Percentiles rank a stretch among this genome's conserved stretches.
Evolutionary conservation across 1,140 invertebrate species (phyloP).

Genomic region (Lysiphlebus fabarum): DNA sequence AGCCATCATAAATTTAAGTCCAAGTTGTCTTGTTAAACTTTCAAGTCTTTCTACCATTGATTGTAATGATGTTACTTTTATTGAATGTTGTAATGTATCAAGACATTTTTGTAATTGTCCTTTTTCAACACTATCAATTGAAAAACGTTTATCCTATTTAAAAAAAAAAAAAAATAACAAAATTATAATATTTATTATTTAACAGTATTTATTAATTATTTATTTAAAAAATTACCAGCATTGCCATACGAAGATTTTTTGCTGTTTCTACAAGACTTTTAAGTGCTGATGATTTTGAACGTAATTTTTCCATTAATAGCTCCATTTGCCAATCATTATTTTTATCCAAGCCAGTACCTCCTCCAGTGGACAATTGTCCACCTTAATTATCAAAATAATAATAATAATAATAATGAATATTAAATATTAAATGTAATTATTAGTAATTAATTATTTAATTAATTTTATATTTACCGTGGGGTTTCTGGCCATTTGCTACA

Average conservation of each 20-base stretch:
- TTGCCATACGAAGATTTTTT: slow-evolving; percentile 77
- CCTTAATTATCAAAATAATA: slow-evolving; percentile 30
- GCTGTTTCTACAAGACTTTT: slow-evolving; percentile 80
- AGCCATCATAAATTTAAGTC: slow-evolving; percentile 64
- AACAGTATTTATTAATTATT: slow-evolving; percentile 15
- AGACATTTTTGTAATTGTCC: slow-evolving; percentile 83
- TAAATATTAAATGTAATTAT: neutral
- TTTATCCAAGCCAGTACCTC: slow-evolving; percentile 54
- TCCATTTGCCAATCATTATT: slow-evolving; percentile 74
- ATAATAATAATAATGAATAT: slow-evolving; percentile 1
- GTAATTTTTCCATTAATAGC: slow-evolving; percentile 83
- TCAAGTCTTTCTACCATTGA: slow-evolving; percentile 90
- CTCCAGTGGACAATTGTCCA: slow-evolving; percentile 41
- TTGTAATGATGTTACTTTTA: slow-evolving; percentile 87
- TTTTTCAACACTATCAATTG: slow-evolving; percentile 78
- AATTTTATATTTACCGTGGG: slow-evolving; percentile 46
- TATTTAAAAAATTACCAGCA: slow-evolving; percentile 64
- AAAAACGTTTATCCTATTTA: slow-evolving; percentile 76
- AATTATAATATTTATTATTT: slow-evolving; percentile 3
- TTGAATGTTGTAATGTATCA: slow-evolving; percentile 88
- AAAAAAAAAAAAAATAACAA: slow-evolving; percentile 17
- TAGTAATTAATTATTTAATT: slow-evolving; percentile 18
- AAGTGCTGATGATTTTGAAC: slow-evolving; percentile 69
- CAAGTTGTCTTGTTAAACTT: slow-evolving; percentile 82
- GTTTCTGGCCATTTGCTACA: slow-evolving; percentile 44